phyloP scores from a whole-genome alignment of 2,113 vertebrate genomes.

The Malaclemys terrapin region DNA sequence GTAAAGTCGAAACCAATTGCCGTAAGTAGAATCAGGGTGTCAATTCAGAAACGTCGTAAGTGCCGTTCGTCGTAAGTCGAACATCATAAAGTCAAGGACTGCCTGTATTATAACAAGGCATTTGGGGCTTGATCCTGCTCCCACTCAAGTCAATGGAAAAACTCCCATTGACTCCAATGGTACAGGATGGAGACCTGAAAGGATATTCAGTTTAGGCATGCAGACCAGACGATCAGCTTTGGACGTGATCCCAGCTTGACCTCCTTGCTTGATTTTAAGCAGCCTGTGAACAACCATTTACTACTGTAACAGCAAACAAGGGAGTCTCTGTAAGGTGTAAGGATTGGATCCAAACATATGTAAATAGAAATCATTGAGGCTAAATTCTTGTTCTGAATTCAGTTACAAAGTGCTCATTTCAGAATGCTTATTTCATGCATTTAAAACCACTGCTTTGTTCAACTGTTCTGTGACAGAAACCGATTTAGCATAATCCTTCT shows the following conservation, averaged over 20 bases:
- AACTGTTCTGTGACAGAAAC: slow-evolving; percentile 49
- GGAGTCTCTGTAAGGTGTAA: slow-evolving; percentile 68
- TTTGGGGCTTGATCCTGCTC: background rate
- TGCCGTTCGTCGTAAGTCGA: too few relatives aligned
- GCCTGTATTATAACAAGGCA: background rate
- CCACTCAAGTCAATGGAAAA: background rate
- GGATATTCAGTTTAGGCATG: slow-evolving; percentile 16
- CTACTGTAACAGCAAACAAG: slow-evolving; percentile 66
- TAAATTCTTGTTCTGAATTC: slow-evolving; percentile 59
- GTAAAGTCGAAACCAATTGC: too few relatives aligned
- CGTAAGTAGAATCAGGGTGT: too few relatives aligned
- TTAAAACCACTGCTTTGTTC: slow-evolving; percentile 60
- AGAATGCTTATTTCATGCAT: slow-evolving; percentile 50
- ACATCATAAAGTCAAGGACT: too few relatives aligned
- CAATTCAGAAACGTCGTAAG: too few relatives aligned
- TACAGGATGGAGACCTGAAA: background rate
- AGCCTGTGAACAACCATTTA: slow-evolving; percentile 68
- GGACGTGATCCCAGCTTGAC: slow-evolving; percentile 58
- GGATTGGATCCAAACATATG: slow-evolving; percentile 58
- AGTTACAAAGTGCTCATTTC: slow-evolving; percentile 53
- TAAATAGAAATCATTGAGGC: slow-evolving; percentile 68
- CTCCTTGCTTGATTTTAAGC: slow-evolving; percentile 47
- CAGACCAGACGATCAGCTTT: slow-evolving; percentile 41
- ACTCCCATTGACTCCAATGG: background rate
- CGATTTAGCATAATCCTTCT: slow-evolving; percentile 72